Conservation (phyloP, 2,797 vertebrate genomes). For the Anguilla marmorata region DNA sequence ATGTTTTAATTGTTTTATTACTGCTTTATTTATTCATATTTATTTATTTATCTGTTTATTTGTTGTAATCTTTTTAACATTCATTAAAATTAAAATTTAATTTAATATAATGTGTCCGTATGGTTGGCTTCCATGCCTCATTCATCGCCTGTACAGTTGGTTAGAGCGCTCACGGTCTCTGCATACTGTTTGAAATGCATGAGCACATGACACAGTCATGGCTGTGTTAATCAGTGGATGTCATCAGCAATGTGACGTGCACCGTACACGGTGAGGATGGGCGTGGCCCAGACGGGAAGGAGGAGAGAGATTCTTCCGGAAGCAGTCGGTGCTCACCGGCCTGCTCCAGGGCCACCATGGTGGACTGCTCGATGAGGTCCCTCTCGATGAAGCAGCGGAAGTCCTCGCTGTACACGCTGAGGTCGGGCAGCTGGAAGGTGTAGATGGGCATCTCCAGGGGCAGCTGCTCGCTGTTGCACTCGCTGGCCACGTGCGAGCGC, state of each 20-base stretch:
- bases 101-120: too few relatives aligned
- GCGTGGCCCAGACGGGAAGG: neutral
- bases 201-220: neutral
- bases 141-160: neutral
- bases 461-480: conserved; percentile 92
- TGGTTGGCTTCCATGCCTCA: neutral
- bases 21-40: too few relatives aligned
- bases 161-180: neutral
- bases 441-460: conserved; percentile 98
- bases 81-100: too few relatives aligned
- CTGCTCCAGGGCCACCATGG: conserved; percentile 96
- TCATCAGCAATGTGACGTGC: neutral
- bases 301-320: neutral
- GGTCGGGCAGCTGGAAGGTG: conserved; percentile 98
- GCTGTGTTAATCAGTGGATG: neutral
- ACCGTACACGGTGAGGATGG: neutral
- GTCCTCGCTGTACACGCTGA: conserved; percentile 98
- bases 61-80: too few relatives aligned
- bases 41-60: too few relatives aligned
- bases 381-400: conserved; percentile 96
- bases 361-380: conserved; percentile 96
- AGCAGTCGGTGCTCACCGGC: conserved; percentile 75
- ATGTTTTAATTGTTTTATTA: too few relatives aligned
- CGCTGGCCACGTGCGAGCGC: conserved; percentile 89
- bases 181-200: neutral